Evolutionary conservation across 2,797 vertebrate genomes (phyloP).

Genomic region (Benthosema pterotum): DNA sequence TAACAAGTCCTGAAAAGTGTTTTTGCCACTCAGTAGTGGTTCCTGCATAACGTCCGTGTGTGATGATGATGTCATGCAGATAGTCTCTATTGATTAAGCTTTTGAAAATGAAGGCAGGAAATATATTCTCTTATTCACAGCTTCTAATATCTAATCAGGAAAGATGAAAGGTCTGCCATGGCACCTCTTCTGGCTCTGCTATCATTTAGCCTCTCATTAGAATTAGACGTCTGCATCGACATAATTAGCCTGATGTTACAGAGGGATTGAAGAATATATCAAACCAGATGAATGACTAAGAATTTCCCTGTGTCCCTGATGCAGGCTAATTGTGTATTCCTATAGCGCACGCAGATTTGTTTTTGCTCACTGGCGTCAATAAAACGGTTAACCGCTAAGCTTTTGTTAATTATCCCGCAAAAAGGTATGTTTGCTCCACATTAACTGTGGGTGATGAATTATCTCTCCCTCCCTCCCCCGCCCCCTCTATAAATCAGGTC

Average conservation of each 20-base stretch:
- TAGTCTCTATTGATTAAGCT: conserved; percentile 82
- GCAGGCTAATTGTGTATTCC: conserved; percentile 18
- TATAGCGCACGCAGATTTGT: conserved; percentile 22
- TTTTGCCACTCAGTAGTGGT: too few species aligned
- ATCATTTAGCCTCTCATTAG: conserved; percentile 74
- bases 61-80: too few species aligned
- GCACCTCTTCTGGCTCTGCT: conserved; percentile 59
- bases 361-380: conserved; percentile 39
- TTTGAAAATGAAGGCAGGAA: conserved; percentile 55
- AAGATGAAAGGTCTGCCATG: conserved; percentile 71
- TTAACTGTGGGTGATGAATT: conserved; percentile 18
- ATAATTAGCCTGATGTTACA: conserved; percentile 51
- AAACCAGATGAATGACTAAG: conserved; percentile 1
- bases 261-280: conserved; percentile 17
- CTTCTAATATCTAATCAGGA: conserved; percentile 73
- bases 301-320: conserved; percentile 5
- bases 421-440: conserved; percentile 4
- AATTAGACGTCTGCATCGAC: conserved; percentile 49
- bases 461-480: neutral
- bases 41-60: too few species aligned
- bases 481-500: too few species aligned
- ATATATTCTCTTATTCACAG: conserved; percentile 80
- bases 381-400: conserved; percentile 10
- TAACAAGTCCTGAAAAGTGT: too few species aligned
- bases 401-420: conserved; percentile 37